phyloP scores from a whole-genome alignment of 2,797 vertebrate genomes.

The Paratrypauchen microcephalus region DNA sequence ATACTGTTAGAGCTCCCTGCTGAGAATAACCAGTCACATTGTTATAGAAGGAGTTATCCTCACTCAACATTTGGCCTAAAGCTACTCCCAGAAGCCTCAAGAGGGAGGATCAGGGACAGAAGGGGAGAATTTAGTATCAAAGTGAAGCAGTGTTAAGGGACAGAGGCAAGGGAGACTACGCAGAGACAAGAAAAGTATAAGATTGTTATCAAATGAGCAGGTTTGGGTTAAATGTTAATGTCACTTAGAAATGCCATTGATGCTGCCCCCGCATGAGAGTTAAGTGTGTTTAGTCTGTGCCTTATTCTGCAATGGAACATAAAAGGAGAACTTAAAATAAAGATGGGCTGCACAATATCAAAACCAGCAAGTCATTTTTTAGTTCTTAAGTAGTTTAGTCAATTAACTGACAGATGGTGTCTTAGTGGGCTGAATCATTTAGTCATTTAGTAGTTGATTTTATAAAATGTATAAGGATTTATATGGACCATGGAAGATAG shows the following conservation, averaged over 20 bases:
- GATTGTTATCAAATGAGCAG: conserved; percentile 7
- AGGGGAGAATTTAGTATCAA: conserved; percentile 48
- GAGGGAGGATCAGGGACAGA: conserved; percentile 53
- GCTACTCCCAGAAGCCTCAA: conserved; percentile 62
- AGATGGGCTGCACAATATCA: neutral
- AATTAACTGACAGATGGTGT: too few species aligned
- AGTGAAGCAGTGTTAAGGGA: conserved; percentile 50
- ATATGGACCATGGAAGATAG: too few species aligned
- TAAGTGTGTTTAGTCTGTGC: conserved; percentile 37
- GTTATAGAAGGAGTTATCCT: conserved; percentile 74
- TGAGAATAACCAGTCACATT: conserved; percentile 85
- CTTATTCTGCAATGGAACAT: conserved; percentile 6
- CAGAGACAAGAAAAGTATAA: conserved; percentile 17
- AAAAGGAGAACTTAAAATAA: neutral
- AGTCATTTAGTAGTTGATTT: too few species aligned
- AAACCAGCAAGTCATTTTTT: neutral
- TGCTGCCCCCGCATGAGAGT: conserved; percentile 70
- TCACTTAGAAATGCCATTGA: conserved; percentile 40
- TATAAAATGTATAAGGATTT: too few species aligned
- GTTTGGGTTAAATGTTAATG: conserved; percentile 16
- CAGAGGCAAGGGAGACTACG: conserved; percentile 29
- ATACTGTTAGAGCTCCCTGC: conserved; percentile 83
- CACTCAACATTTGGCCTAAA: conserved; percentile 50
- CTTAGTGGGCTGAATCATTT: too few species aligned
- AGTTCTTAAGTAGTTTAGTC: neutral